phyloP scores from a whole-genome alignment of 2,888 invertebrate species.

The Melipona beecheii region DNA sequence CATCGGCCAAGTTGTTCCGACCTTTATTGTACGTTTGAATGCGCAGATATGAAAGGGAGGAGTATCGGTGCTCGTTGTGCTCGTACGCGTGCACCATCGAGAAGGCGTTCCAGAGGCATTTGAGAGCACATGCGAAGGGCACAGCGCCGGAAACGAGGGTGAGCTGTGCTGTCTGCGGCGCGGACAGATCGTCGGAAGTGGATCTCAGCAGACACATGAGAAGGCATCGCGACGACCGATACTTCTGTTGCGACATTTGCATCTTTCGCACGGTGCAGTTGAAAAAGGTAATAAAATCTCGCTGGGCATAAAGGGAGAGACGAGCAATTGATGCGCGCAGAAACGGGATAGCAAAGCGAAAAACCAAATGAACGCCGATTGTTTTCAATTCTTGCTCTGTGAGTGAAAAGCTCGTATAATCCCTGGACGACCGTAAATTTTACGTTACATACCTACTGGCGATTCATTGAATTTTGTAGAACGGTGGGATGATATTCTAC shows the following conservation, averaged over 20 bases:
- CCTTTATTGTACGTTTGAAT: conserved; percentile 32
- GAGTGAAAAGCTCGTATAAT: conserved; percentile 27
- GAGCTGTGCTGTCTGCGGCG: conserved; percentile 86
- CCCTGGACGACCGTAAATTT: conserved; percentile 34
- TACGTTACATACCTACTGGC: background rate
- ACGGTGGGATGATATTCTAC: conserved; percentile 9
- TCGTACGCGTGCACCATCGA: conserved; percentile 86
- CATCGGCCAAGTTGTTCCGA: conserved; percentile 11
- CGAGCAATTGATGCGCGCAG: background rate
- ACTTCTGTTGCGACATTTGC: conserved; percentile 86
- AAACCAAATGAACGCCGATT: conserved; percentile 39
- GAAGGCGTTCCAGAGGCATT: conserved; percentile 85
- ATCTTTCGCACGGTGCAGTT: conserved; percentile 86
- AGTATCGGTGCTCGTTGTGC: conserved; percentile 85
- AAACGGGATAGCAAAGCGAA: background rate
- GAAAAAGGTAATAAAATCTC: conserved; percentile 84
- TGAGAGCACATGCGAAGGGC: conserved; percentile 84
- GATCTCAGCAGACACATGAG: conserved; percentile 85
- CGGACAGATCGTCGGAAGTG: conserved; percentile 85
- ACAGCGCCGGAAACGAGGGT: conserved; percentile 82
- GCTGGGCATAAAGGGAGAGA: background rate
- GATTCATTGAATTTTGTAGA: conserved; percentile 33
- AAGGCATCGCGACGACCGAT: conserved; percentile 85
- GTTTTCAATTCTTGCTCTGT: conserved; percentile 22
- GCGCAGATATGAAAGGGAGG: conserved; percentile 85